Percentiles rank a stretch among this genome's conserved stretches.
Evolutionary conservation across 2,113 vertebrate genomes (phyloP).

Genomic region (Phoxinus phoxinus): DNA sequence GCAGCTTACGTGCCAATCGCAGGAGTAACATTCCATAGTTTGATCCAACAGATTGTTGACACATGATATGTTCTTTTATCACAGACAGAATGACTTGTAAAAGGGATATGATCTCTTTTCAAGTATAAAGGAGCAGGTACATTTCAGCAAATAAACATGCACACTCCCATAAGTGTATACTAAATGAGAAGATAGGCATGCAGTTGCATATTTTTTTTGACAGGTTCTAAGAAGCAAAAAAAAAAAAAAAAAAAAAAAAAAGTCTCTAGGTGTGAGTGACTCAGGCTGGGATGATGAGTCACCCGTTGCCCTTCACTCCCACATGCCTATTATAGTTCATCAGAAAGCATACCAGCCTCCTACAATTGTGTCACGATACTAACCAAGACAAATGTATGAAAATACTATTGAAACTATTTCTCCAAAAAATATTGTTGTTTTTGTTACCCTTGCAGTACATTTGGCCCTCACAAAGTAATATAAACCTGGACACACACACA

Average conservation of each 20-base stretch:
- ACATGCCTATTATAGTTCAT: background rate
- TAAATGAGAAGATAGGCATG: slow-evolving; percentile 27
- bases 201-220: background rate
- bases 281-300: slow-evolving; percentile 61
- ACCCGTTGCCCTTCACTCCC: slow-evolving; percentile 49
- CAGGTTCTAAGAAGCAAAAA: too few relatives aligned
- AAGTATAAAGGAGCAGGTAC: background rate
- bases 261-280: slow-evolving; percentile 51
- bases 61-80: background rate
- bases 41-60: background rate
- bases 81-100: background rate
- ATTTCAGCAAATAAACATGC: background rate
- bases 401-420: background rate
- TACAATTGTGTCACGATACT: background rate
- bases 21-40: background rate
- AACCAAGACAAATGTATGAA: background rate
- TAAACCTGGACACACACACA: slow-evolving; percentile 5
- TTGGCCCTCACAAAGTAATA: too few relatives aligned
- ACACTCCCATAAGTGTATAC: background rate
- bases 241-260: background rate
- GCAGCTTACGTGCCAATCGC: background rate
- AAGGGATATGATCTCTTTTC: background rate
- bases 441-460: background rate
- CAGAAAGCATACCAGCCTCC: slow-evolving; percentile 9
- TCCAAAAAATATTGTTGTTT: slow-evolving; percentile 2